A percentile compares a stretch with the other conserved stretches of the same genome.
Conservation (phyloP, 2,113 vertebrate genomes). For the Danio rerio region DNA sequence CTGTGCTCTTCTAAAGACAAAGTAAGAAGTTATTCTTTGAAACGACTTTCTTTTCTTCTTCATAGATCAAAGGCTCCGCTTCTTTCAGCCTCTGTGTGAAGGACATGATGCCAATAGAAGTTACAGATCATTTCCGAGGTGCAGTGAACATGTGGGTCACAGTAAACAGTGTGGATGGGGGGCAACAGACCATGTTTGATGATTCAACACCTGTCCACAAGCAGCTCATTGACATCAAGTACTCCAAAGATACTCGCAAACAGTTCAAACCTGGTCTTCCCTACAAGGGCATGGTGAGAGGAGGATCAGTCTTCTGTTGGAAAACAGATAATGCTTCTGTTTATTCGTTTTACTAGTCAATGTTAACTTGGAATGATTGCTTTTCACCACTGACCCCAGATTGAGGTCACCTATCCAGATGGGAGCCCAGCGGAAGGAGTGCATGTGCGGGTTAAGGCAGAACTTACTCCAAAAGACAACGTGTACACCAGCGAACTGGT, state of each 20-base stretch:
- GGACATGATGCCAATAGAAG: conserved; percentile 90
- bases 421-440: conserved; percentile 89
- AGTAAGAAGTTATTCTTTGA: background rate
- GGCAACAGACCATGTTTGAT: conserved; percentile 86
- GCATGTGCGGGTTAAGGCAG: conserved; percentile 86
- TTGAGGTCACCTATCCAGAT: conserved; percentile 89
- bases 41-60: background rate
- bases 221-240: conserved; percentile 91
- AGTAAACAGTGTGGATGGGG: conserved; percentile 83
- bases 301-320: background rate
- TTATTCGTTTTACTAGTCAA: background rate
- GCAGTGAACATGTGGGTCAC: conserved; percentile 88
- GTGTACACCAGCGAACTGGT: conserved; percentile 86
- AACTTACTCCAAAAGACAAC: conserved; percentile 89
- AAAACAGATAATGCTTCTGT: background rate
- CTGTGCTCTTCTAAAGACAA: background rate
- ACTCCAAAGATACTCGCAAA: conserved; percentile 89
- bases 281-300: conserved; percentile 88
- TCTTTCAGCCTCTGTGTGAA: conserved; percentile 87
- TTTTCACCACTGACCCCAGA: conserved; percentile 69
- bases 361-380: conserved; percentile 1
- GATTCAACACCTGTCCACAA: conserved; percentile 90
- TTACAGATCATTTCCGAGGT: conserved; percentile 91
- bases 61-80: conserved; percentile 85
- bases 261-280: conserved; percentile 94